Conservation (phyloP, 2,113 vertebrate species). For the Oxyruncus cristatus region DNA sequence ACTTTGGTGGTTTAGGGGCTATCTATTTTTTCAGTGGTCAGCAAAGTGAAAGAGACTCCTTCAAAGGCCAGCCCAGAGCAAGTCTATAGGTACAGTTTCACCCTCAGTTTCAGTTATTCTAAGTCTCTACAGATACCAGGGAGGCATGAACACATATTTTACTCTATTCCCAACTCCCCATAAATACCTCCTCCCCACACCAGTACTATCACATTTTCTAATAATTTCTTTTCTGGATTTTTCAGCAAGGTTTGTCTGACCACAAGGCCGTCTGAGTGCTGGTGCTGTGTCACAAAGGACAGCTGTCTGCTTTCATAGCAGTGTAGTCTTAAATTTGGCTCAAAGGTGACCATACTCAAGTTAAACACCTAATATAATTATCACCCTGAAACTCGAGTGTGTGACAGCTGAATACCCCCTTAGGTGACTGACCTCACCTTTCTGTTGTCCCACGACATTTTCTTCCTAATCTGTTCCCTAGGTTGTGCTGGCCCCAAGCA, state of each 20-base stretch:
- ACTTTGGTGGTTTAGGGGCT: background rate
- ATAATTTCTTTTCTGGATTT: background rate
- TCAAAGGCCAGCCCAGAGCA: background rate
- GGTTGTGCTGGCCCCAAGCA: background rate
- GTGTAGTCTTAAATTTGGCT: background rate
- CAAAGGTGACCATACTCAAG: background rate
- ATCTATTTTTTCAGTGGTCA: background rate
- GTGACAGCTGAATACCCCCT: background rate
- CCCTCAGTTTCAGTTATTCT: background rate
- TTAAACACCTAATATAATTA: background rate
- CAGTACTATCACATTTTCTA: background rate
- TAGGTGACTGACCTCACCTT: background rate
- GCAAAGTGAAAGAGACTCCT: background rate
- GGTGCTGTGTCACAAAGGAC: background rate
- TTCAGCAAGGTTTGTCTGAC: background rate
- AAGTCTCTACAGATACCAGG: background rate
- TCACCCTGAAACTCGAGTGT: background rate
- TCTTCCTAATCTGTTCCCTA: background rate
- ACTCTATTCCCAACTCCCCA: background rate
- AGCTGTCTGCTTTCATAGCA: background rate
- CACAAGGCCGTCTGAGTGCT: background rate
- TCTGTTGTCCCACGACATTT: background rate
- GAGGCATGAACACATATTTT: rapidly evolving
- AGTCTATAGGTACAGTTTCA: background rate
- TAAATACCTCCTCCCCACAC: background rate